Evolutionary conservation across 2,797 vertebrate species (phyloP).

Genomic region (Tragopan temminckii): DNA sequence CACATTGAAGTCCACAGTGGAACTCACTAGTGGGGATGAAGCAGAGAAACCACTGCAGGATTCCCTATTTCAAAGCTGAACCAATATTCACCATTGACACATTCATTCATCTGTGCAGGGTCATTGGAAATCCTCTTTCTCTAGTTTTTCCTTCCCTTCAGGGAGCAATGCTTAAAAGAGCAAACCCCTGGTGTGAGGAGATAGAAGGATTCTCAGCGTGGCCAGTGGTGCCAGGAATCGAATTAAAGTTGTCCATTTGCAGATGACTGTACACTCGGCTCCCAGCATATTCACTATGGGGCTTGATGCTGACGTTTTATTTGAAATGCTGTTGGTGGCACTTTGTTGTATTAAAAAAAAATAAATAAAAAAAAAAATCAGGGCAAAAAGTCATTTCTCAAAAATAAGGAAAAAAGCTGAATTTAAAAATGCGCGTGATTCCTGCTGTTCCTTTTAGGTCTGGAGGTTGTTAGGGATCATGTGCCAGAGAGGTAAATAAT

Average conservation of each 20-base stretch:
- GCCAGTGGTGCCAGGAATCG: slow-evolving; percentile 82
- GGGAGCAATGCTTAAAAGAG: slow-evolving; percentile 86
- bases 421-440: slow-evolving; percentile 49
- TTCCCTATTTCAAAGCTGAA: slow-evolving; percentile 85
- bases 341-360: slow-evolving; percentile 42
- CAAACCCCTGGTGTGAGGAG: slow-evolving; percentile 86
- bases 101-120: slow-evolving; percentile 86
- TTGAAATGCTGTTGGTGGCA: slow-evolving; percentile 61
- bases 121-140: slow-evolving; percentile 87
- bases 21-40: slow-evolving; percentile 73
- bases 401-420: slow-evolving; percentile 61
- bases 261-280: slow-evolving; percentile 76
- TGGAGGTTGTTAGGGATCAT: slow-evolving; percentile 59
- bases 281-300: slow-evolving; percentile 55
- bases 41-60: slow-evolving; percentile 83
- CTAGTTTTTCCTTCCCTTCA: slow-evolving; percentile 86
- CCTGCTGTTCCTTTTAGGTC: slow-evolving; percentile 64
- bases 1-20: slow-evolving; percentile 73
- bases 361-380: neutral
- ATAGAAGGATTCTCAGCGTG: slow-evolving; percentile 83
- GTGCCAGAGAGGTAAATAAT: slow-evolving; percentile 79
- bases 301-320: slow-evolving; percentile 65
- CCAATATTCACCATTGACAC: slow-evolving; percentile 87
- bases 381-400: slow-evolving; percentile 52
- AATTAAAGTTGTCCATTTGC: slow-evolving; percentile 87